Conservation (phyloP, 2,113 vertebrate species). For the Mastomys coucha region DNA sequence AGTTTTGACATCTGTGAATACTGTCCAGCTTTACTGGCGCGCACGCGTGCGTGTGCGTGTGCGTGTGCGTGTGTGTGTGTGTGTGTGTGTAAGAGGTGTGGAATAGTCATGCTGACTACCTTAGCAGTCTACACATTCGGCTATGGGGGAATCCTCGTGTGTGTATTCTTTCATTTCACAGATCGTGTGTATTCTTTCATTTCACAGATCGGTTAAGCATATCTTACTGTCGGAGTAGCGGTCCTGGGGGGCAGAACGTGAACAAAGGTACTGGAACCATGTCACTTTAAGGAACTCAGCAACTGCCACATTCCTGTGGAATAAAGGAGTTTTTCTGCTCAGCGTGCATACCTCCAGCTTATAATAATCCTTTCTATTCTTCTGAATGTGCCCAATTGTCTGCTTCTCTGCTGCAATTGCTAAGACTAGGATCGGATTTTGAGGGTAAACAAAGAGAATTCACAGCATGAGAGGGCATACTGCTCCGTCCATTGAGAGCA, state of each 20-base stretch:
- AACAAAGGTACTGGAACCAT: slow-evolving; percentile 92
- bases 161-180: slow-evolving; percentile 78
- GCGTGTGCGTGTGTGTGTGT: not conserved
- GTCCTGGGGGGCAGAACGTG: slow-evolving; percentile 96
- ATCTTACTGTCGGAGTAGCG: slow-evolving; percentile 94
- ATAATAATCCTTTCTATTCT: slow-evolving; percentile 73
- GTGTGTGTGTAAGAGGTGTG: no score
- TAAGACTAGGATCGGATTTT: not conserved
- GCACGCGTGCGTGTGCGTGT: not conserved
- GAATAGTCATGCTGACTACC: not conserved
- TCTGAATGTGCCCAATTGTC: slow-evolving; percentile 19
- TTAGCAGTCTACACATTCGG: not conserved
- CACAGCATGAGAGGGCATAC: slow-evolving; percentile 9
- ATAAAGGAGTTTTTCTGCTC: slow-evolving; percentile 52
- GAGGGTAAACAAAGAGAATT: slow-evolving; percentile 55
- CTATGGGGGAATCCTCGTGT: not conserved
- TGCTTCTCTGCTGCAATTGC: slow-evolving; percentile 31
- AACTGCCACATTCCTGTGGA: not conserved
- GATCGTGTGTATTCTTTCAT: slow-evolving; percentile 83
- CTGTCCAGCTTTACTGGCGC: not conserved
- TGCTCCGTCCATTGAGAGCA: not conserved
- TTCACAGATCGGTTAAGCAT: slow-evolving; percentile 91
- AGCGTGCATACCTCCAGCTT: slow-evolving; percentile 4
- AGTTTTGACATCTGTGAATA: slow-evolving; percentile 17
- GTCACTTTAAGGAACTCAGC: not conserved